Conservation (phyloP, 2,797 vertebrate genomes). For the Coendou prehensilis region DNA sequence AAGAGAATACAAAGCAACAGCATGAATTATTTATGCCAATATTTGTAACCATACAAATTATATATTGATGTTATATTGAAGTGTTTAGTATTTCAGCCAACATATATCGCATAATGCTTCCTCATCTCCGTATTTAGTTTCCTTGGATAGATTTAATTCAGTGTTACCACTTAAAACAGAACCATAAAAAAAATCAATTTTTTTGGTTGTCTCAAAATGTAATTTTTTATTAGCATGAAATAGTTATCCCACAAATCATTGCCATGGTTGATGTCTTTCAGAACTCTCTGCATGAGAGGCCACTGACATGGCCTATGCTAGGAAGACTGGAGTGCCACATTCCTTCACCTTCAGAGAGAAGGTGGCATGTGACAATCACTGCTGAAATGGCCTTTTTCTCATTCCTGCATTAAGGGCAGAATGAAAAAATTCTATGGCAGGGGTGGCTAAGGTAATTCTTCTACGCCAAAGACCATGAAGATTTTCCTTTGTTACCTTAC, state of each 20-base stretch:
- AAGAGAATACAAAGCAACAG: constrained; percentile 76
- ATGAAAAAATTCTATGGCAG: not conserved
- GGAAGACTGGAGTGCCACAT: not conserved
- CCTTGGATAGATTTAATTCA: constrained; percentile 65
- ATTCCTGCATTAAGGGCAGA: not conserved
- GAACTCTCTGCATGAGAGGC: not conserved
- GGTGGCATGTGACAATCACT: not conserved
- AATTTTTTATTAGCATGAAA: constrained; percentile 47
- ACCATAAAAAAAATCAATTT: not conserved
- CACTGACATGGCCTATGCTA: not conserved
- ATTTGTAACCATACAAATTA: constrained; percentile 84
- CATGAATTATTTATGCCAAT: constrained; percentile 84
- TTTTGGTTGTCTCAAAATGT: constrained; percentile 48
- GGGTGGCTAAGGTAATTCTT: not conserved
- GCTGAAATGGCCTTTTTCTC: not conserved
- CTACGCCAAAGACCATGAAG: not conserved
- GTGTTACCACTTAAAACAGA: constrained; percentile 55
- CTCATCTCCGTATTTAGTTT: constrained; percentile 45
- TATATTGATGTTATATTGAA: constrained; percentile 77
- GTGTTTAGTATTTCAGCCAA: constrained; percentile 69
- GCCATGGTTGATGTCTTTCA: not conserved
- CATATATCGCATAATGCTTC: constrained; percentile 61
- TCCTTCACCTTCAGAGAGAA: not conserved
- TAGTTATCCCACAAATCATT: not conserved
- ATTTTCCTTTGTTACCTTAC: not conserved